These are phyloP conservation scores for Tupaia tana DNA, from an alignment of 2,113 vertebrate genomes.

Conservation along the genomic window DNA sequence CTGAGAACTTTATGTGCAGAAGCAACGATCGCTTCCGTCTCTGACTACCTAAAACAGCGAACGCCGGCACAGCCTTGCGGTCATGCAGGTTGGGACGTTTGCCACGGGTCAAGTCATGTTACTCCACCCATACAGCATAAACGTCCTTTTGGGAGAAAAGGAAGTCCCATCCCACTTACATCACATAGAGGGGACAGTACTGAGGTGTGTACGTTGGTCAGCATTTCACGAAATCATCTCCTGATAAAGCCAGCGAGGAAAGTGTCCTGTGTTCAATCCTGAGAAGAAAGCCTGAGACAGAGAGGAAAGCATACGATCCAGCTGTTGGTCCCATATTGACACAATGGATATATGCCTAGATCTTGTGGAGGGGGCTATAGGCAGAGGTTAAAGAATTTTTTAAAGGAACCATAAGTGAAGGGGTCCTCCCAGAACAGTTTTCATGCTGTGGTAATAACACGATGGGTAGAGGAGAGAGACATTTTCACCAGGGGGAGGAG, in stretches of 20 bases:
- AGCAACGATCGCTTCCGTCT: slow-evolving; percentile 44
- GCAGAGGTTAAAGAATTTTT: not conserved
- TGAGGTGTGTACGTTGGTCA: not conserved
- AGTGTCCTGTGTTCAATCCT: not conserved
- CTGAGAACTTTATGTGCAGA: slow-evolving; percentile 67
- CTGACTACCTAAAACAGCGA: not conserved
- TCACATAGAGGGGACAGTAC: not conserved
- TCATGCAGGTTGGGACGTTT: not conserved
- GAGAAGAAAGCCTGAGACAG: not conserved
- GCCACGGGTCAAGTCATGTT: not conserved
- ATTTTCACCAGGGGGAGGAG: not conserved
- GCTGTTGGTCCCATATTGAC: not conserved
- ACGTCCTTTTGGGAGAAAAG: not conserved
- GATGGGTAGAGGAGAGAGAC: not conserved
- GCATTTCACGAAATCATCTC: not conserved
- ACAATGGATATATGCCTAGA: not conserved
- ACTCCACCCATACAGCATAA: not conserved
- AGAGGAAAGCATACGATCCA: not conserved
- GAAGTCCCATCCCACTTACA: not conserved
- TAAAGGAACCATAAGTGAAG: not conserved
- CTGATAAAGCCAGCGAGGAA: not conserved
- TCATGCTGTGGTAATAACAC: not conserved
- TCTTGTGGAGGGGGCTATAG: not conserved
- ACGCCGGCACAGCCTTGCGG: not conserved
- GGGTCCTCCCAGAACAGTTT: not conserved